Conservation (phyloP, 1,140 invertebrate genomes). For the Zaprionus nigranus region DNA sequence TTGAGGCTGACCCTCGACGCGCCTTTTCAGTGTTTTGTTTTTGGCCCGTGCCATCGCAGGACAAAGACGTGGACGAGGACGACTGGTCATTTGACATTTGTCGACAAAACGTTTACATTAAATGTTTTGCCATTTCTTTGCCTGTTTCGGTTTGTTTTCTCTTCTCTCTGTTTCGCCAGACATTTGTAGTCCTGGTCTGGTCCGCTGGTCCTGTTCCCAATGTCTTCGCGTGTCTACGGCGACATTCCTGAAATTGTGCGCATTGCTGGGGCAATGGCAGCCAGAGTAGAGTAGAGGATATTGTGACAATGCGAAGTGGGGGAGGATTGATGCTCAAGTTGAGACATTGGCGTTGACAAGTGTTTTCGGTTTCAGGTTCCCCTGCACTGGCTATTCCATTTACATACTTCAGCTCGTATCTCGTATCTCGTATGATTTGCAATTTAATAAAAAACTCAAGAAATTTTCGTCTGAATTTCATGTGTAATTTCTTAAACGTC, state of each 20-base stretch:
- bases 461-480: not conserved
- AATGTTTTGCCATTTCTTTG: conserved; percentile 78
- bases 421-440: not conserved
- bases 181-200: not conserved
- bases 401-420: conserved; percentile 4
- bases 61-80: conserved; percentile 5
- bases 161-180: conserved; percentile 5
- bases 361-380: conserved; percentile 47
- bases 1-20: conserved; percentile 17
- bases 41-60: not conserved
- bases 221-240: conserved; percentile 58
- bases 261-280: conserved; percentile 53
- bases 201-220: conserved; percentile 28
- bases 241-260: conserved; percentile 74
- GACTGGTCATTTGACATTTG: conserved; percentile 80
- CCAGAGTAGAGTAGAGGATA: conserved; percentile 40
- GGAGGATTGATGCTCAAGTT: conserved; percentile 54
- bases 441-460: conserved; percentile 6
- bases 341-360: conserved; percentile 80
- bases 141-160: conserved; percentile 43
- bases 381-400: conserved; percentile 2
- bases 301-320: conserved; percentile 32
- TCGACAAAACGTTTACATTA: conserved; percentile 83
- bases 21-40: conserved; percentile 45
- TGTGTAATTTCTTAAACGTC: not conserved